Evolutionary conservation across 2,113 vertebrate genomes (phyloP).

Genomic region (Gallinago jamesoni): DNA sequence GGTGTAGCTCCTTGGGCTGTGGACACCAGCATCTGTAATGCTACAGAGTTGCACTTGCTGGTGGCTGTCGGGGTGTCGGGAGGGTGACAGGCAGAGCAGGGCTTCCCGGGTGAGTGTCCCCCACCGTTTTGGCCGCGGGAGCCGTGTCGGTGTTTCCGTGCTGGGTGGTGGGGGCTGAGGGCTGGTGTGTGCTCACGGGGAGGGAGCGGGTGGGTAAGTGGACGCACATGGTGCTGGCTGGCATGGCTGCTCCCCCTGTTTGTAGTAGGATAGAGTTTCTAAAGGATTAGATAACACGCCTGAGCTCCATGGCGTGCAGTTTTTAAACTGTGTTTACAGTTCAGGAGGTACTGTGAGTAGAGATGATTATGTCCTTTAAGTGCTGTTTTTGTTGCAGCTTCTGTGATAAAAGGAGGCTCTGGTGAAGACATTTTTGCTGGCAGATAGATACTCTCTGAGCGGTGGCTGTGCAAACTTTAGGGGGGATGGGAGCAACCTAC

Average conservation of each 20-base stretch:
- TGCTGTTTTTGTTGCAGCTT: constrained; percentile 24
- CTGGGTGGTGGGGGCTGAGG: fast-evolving
- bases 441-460: background rate
- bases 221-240: constrained; percentile 4
- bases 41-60: background rate
- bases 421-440: background rate
- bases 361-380: constrained; percentile 49
- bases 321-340: constrained; percentile 50
- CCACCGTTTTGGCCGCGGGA: fast-evolving
- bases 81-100: background rate
- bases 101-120: background rate
- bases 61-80: fast-evolving
- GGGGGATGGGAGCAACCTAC: constrained; percentile 3
- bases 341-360: constrained; percentile 25
- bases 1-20: background rate
- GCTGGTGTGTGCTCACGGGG: background rate
- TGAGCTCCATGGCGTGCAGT: background rate
- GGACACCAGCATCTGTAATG: fast-evolving
- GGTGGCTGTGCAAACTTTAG: background rate
- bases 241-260: background rate
- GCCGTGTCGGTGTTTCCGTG: background rate
- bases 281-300: constrained; percentile 29
- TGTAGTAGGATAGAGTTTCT: constrained; percentile 28
- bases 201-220: background rate
- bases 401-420: constrained; percentile 3